phyloP scores from a whole-genome alignment of 1,140 invertebrate species.

The Formica exsecta region DNA sequence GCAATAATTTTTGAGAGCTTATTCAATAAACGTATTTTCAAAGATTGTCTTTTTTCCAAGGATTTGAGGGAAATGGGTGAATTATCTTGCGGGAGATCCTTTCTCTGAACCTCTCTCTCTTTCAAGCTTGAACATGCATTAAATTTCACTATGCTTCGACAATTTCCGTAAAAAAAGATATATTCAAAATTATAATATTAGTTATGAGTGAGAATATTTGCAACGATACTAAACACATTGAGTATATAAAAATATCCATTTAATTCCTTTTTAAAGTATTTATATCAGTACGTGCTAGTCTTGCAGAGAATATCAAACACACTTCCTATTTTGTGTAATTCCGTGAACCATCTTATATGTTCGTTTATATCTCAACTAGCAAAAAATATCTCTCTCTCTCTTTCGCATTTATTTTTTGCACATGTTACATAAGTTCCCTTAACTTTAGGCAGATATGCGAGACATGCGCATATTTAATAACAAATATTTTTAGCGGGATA shows the following conservation, averaged over 20 bases:
- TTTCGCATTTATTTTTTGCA: slow-evolving; percentile 7
- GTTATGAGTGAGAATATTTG: background rate
- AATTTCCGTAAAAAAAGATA: background rate
- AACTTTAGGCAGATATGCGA: background rate
- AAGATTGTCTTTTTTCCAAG: background rate
- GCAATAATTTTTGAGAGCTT: background rate
- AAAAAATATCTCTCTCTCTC: background rate
- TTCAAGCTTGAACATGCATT: background rate
- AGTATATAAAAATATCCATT: slow-evolving; percentile 20
- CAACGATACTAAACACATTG: background rate
- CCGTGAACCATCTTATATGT: background rate
- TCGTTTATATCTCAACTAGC: slow-evolving; percentile 39
- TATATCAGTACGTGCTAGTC: background rate
- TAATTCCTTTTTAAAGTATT: background rate
- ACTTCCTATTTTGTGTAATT: slow-evolving; percentile 6
- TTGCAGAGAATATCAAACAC: slow-evolving; percentile 11
- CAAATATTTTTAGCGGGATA: background rate
- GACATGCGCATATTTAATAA: background rate
- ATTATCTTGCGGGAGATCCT: background rate
- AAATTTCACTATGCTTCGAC: background rate
- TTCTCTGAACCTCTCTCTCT: background rate
- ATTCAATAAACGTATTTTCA: background rate
- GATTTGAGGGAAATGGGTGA: background rate
- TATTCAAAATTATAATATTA: background rate
- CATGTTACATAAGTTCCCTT: background rate